These are phyloP conservation scores for Hemistola chrysoprasaria DNA, from an alignment of 2,888 invertebrate species.

Conservation along the genomic window DNA sequence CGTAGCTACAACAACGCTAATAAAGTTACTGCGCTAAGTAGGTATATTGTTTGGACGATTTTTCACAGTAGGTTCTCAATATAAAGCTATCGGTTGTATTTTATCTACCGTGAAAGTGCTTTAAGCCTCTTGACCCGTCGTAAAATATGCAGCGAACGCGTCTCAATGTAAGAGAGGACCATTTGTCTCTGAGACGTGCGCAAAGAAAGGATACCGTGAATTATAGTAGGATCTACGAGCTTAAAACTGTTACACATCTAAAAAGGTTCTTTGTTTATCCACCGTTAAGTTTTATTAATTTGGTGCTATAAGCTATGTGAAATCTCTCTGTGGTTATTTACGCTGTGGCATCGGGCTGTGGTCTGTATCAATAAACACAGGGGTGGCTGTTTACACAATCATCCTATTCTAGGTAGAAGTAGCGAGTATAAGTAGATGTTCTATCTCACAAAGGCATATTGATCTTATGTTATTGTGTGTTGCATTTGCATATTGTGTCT, in stretches of 20 bases:
- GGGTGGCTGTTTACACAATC: slow-evolving; percentile 21
- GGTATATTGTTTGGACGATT: too few species aligned
- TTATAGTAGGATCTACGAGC: background rate
- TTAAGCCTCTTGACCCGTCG: slow-evolving; percentile 42
- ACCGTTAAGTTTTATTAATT: too few species aligned
- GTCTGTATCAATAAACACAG: slow-evolving; percentile 27
- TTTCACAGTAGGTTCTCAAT: slow-evolving; percentile 20
- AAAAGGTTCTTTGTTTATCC: too few species aligned
- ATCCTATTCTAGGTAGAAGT: slow-evolving; percentile 20
- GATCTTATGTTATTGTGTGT: too few species aligned
- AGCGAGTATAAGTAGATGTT: too few species aligned
- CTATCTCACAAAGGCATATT: too few species aligned
- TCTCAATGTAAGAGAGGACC: slow-evolving; percentile 36
- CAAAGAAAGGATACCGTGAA: slow-evolving; percentile 3
- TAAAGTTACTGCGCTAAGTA: too few species aligned
- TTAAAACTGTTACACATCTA: too few species aligned
- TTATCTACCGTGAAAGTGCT: slow-evolving; percentile 47
- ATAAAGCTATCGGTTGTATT: slow-evolving; percentile 27
- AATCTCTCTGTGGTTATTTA: background rate
- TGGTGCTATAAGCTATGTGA: background rate
- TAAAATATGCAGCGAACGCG: slow-evolving; percentile 45
- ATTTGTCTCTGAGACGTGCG: slow-evolving; percentile 34
- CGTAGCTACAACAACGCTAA: too few species aligned
- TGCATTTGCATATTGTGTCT: too few species aligned
- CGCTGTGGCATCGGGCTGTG: slow-evolving; percentile 6